These are phyloP conservation scores for Zosterops lateralis DNA, from an alignment of 2,113 vertebrate species.

Conservation along the genomic window DNA sequence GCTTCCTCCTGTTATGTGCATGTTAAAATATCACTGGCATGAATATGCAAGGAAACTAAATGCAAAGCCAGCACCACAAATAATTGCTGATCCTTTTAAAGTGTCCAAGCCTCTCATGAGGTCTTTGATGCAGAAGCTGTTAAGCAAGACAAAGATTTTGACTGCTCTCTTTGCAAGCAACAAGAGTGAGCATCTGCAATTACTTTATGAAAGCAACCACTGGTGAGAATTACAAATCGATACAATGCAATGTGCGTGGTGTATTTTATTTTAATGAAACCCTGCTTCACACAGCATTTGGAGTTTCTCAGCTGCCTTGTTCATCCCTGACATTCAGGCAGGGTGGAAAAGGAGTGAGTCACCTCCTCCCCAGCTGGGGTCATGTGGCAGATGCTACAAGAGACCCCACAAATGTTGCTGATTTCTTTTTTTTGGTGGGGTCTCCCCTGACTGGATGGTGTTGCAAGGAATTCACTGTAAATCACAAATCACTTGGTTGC, in stretches of 20 bases:
- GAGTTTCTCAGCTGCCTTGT: background rate
- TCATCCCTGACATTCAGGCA: background rate
- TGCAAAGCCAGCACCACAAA: constrained; percentile 29
- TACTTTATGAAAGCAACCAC: constrained; percentile 22
- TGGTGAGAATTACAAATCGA: constrained; percentile 48
- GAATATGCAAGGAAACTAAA: constrained; percentile 51
- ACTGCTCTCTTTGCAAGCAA: constrained; percentile 3
- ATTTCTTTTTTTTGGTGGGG: background rate
- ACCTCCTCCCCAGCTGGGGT: background rate
- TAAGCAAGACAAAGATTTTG: constrained; percentile 17
- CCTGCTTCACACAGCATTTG: background rate
- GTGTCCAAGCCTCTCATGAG: constrained; percentile 28
- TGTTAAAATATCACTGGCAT: constrained; percentile 39
- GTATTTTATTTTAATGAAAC: constrained; percentile 24
- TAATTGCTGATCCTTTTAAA: constrained; percentile 51
- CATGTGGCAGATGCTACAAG: background rate
- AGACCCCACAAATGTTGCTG: background rate
- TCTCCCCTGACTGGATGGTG: background rate
- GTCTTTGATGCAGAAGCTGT: constrained; percentile 25
- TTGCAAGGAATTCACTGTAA: background rate
- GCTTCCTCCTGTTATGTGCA: constrained; percentile 9
- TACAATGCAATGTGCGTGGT: background rate
- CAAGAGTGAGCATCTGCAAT: constrained; percentile 40
- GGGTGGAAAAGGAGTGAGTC: background rate
- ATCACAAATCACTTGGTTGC: background rate